A percentile compares a stretch with the other conserved stretches of the same genome.
Conservation (phyloP, 2,113 vertebrate genomes). For the Felis catus region F.catus_Fca126_mat1.0 CM031412.1:97333501-97334000, state of each 20-base stretch:
- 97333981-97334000: not conserved
- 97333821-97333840: not conserved
- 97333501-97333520: constrained; percentile 94
- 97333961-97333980: not conserved
- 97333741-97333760: not conserved
- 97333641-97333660: not conserved
- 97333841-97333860: constrained; percentile 27
- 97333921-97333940: not conserved
- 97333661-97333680: not conserved
- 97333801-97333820: constrained; percentile 16
- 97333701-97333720: constrained; percentile 16
- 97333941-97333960: not conserved
- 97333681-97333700: constrained; percentile 34
- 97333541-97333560: constrained; percentile 93
- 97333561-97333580: constrained; percentile 49
- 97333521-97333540: constrained; percentile 94
- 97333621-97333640: constrained; percentile 29
- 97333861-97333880: constrained; percentile 32
- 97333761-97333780: constrained; percentile 1
- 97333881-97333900: not conserved
- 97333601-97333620: constrained; percentile 18
- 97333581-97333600: constrained; percentile 39
- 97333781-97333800: not conserved
- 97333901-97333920: not conserved
- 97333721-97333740: not conserved